Evolutionary conservation across 2,797 vertebrate genomes (phyloP), one percentile per base, ranked within the genome.

Genomic region (Heliangelus exortis): DNA sequence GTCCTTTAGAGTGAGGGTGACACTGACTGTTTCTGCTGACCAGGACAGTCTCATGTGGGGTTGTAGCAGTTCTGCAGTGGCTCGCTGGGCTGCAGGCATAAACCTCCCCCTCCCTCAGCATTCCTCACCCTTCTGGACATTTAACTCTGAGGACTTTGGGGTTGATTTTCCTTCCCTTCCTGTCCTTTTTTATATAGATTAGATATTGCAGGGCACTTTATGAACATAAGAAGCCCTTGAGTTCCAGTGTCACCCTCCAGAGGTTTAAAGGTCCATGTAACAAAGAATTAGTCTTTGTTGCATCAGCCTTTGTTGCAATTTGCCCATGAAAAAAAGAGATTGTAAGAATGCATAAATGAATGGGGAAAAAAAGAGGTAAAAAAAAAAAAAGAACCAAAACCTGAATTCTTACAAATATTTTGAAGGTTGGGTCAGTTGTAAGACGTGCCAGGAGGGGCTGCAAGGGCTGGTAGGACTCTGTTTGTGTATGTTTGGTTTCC

Each of bases 131-230:
- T 41, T 57, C 85, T 0, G 1, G 45, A 34, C 41, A 7, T 68
- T 75, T 86, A 58, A 72, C 81, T 83, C 54, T 62, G 47, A 75
- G 58, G 54, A 53, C 29, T 80, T 73, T 0, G 3, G 34, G 58
- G 14, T 26, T 81, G n/a, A 54, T 75, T 90, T 94, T 58, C 47
- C n/a, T 82, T 86, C 69, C 51, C 54, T 88, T 96, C 54, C 76
- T 55, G 58, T 62, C 51, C 69, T 88, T 90, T 78, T 61, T 86
- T 90, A 23, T 20, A 73, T 14, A 88, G 83, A 91, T 94, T 54
- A 91, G 89, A 89, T 91, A 83, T 31, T 57, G 47, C 26, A 72
- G 45, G 34, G 51, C 34, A 3, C 50, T 81, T 78, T 88, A 79
- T 55, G 73, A 66, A 50, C 28, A 6, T 11, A 59, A 82, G 54